phyloP scores from a whole-genome alignment of 2,797 vertebrate genomes.

The Gambelia wislizenii region DNA sequence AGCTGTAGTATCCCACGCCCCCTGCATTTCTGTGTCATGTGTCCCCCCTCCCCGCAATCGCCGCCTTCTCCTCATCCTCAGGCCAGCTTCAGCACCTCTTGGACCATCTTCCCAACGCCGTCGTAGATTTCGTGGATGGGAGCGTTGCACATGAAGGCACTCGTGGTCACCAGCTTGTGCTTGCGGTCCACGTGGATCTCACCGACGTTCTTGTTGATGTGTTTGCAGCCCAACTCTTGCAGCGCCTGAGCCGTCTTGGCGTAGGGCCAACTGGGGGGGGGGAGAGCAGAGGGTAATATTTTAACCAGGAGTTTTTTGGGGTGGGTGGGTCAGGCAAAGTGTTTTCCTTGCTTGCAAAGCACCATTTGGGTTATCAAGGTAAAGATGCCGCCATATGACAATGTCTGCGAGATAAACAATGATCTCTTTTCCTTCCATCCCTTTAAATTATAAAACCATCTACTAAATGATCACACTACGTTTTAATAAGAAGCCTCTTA shows the following conservation, averaged over 20 bases:
- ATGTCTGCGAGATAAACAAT: too few species aligned
- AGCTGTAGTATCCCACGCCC: too few species aligned
- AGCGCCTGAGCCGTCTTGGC: slow-evolving; percentile 80
- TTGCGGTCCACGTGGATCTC: slow-evolving; percentile 84
- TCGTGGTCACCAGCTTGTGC: slow-evolving; percentile 87
- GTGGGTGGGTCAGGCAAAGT: accelerated
- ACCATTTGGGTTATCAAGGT: too few species aligned
- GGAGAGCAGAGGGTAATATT: background rate
- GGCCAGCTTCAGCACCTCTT: slow-evolving; percentile 83
- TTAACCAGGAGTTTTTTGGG: accelerated
- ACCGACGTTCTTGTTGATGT: slow-evolving; percentile 83
- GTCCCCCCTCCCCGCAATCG: too few species aligned
- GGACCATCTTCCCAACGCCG: slow-evolving; percentile 85
- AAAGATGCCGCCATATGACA: too few species aligned
- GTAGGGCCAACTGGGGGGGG: slow-evolving; percentile 82
- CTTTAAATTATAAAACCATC: too few species aligned
- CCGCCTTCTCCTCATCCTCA: slow-evolving; percentile 46
- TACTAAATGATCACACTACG: too few species aligned
- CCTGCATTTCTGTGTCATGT: too few species aligned
- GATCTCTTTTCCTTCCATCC: too few species aligned
- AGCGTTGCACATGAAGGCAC: slow-evolving; percentile 89
- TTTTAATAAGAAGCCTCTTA: too few species aligned
- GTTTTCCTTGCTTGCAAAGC: background rate
- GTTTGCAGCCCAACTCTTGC: slow-evolving; percentile 85
- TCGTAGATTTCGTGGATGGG: slow-evolving; percentile 85